These are phyloP conservation scores for Drosophila watanabei DNA, from an alignment of 1,140 invertebrate species.

Conservation along the genomic window DNA sequence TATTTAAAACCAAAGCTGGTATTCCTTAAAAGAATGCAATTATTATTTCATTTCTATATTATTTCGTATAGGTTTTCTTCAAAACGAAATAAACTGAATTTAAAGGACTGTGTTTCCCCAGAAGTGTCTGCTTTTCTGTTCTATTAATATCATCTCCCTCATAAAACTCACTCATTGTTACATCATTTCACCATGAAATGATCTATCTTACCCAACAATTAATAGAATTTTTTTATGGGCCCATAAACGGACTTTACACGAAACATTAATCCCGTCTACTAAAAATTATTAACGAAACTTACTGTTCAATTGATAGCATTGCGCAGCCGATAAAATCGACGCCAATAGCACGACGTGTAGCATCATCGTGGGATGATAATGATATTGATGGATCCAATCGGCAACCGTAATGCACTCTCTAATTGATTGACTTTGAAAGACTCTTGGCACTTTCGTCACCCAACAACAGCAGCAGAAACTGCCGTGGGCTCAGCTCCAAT, in stretches of 20 bases:
- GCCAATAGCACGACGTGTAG: constrained; percentile 47
- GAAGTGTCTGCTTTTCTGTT: neutral
- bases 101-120: too few species aligned
- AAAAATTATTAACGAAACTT: constrained; percentile 37
- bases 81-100: neutral
- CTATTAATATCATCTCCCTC: neutral
- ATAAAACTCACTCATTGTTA: neutral
- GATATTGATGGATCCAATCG: constrained; percentile 23
- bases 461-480: constrained; percentile 25
- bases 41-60: neutral
- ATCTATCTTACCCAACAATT: neutral
- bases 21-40: neutral
- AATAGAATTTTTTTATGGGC: constrained; percentile 21
- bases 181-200: neutral
- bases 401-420: constrained; percentile 41
- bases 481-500: constrained; percentile 39
- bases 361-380: constrained; percentile 37
- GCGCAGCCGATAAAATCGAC: constrained; percentile 38
- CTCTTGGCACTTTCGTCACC: constrained; percentile 71
- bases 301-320: constrained; percentile 77
- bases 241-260: constrained; percentile 22
- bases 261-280: constrained; percentile 6
- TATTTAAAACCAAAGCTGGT: neutral
- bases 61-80: too few species aligned
- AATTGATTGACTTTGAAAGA: constrained; percentile 43